phyloP scores from a whole-genome alignment of 2,888 invertebrate genomes.

The Chloroclysta siterata region DNA sequence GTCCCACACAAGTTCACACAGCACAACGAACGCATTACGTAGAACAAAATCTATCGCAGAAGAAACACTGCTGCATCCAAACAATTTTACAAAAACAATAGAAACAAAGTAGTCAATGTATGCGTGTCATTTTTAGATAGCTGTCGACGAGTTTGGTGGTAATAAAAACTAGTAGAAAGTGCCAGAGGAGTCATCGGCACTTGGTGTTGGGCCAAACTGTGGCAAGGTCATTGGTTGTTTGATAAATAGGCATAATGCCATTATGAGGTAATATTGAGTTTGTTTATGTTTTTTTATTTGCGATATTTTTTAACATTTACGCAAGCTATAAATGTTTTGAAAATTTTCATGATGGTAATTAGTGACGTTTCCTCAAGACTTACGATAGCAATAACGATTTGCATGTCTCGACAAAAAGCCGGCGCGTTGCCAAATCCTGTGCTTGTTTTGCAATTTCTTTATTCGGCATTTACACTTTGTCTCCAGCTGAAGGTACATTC shows the following conservation, averaged over 20 bases:
- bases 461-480: constrained; percentile 37
- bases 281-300: constrained; percentile 72
- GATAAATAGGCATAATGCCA: constrained; percentile 69
- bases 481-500: constrained; percentile 31
- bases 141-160: constrained; percentile 42
- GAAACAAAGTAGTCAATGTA: constrained; percentile 51
- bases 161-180: constrained; percentile 77
- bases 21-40: constrained; percentile 22
- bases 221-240: constrained; percentile 78
- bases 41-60: constrained; percentile 17
- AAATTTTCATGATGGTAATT: constrained; percentile 27
- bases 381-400: constrained; percentile 28
- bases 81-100: constrained; percentile 23
- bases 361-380: constrained; percentile 26
- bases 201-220: constrained; percentile 77
- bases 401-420: constrained; percentile 31
- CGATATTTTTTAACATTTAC: constrained; percentile 4
- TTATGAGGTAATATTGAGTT: constrained; percentile 70
- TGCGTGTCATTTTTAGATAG: constrained; percentile 38
- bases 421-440: constrained; percentile 39
- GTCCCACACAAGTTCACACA: constrained; percentile 26
- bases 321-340: constrained; percentile 20
- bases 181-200: constrained; percentile 77
- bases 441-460: constrained; percentile 37
- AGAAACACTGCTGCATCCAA: constrained; percentile 39